phyloP scores from a whole-genome alignment of 2,888 invertebrate genomes.

The Unio pictorum region DNA sequence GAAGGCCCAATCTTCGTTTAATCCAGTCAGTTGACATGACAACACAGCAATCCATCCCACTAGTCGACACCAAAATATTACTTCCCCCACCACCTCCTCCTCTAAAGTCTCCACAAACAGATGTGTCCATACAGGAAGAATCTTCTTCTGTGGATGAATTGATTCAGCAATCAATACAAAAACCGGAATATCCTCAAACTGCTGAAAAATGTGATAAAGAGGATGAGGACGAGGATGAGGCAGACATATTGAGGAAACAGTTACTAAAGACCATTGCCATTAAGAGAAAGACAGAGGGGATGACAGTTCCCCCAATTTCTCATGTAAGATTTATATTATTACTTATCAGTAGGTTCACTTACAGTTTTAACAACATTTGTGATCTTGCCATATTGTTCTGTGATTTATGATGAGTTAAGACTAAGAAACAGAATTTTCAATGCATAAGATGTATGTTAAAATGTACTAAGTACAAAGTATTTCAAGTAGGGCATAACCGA shows the following conservation, averaged over 20 bases:
- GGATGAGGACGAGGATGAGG: constrained; percentile 50
- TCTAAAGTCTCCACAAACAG: constrained; percentile 2
- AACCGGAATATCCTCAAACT: not conserved
- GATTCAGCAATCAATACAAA: not conserved
- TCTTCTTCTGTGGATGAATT: no score
- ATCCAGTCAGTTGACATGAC: not conserved
- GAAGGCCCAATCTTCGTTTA: no score
- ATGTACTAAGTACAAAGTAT: no score
- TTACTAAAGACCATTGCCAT: constrained; percentile 49
- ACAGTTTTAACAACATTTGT: no score
- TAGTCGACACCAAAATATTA: not conserved
- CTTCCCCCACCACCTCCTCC: constrained; percentile 7
- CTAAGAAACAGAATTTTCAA: no score
- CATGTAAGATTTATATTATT: not conserved
- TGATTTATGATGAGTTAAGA: no score
- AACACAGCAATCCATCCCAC: constrained; percentile 5
- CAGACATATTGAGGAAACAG: constrained; percentile 48
- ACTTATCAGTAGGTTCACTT: not conserved
- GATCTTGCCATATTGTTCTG: no score
- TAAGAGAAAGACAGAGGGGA: not conserved
- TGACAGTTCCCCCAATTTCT: constrained; percentile 13
- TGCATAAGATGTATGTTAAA: no score
- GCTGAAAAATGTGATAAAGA: constrained; percentile 16
- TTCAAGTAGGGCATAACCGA: no score
- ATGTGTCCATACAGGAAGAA: constrained; percentile 1